Base-by-base conservation (phyloP, 1,140 invertebrate species). In the Spodoptera litura region DNA sequence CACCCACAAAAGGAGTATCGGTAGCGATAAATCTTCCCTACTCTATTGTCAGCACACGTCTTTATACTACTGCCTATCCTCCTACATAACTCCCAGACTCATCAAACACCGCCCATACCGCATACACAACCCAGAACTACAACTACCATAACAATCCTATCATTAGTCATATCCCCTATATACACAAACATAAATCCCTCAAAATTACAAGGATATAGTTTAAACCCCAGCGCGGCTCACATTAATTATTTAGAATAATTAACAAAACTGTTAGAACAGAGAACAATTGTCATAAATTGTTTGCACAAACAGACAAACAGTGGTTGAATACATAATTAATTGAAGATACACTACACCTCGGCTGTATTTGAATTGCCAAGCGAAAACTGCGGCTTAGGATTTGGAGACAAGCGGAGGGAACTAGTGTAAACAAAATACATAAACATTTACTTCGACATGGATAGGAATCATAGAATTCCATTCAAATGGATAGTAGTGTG, bases 221-320 rank as follows among this genome's bases (percentile, higher is more conserved):
- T 25, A 49, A 49, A 49, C 8, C 35, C 35, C 35, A 38, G 12
- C 11, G 12, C 11, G 35, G 27, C 31, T 38, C 58, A 20, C 62
- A 49, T 66, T 66, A 66, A 44, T 64, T 66, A 66, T 51, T 66
- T 49, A 20, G 38, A 70, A 53, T 31, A 70, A 52, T n/a, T 13
- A 52, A 20, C 49, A 9, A n/a, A 70, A 53, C 66, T 53, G 25
- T 25, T 70, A 25, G 12, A 70, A 53, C 12, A 27, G 20, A 9
- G 49, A 52, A 66, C 62, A 53, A 70, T 70, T 13, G 49, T 70
- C 25, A 70, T 70, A 70, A 70, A 70, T 70, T 70, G 66, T 70
- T 70, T 53, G 66, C 11, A 27, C 20, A 31, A 70, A 27, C 66
- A 27, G 49, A 27, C 20, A 31, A 70, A 27, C 66, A 13, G 49